Percentiles rank a stretch among this genome's conserved stretches.
These are phyloP conservation scores for Coryphaenoides rupestris DNA, from an alignment of 2,113 vertebrate species.

Conservation along the genomic window DNA sequence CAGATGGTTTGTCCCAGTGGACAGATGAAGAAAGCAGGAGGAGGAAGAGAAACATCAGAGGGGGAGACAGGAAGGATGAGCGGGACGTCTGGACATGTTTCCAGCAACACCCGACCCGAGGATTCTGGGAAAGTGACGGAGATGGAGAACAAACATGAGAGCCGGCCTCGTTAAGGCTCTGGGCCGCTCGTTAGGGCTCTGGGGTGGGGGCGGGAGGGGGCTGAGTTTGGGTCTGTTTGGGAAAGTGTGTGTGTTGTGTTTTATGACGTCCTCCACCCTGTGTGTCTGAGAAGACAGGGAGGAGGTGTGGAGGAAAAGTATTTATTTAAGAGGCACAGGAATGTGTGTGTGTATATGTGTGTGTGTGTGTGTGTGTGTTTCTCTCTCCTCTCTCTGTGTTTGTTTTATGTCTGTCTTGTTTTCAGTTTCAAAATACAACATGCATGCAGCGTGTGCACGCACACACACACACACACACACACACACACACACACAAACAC, in stretches of 20 bases:
- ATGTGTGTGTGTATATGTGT: conserved; percentile 17
- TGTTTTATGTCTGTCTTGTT: neutral
- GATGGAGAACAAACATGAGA: too few relatives aligned
- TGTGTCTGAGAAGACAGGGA: conserved; percentile 37
- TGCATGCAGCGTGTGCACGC: neutral
- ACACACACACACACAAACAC: conserved; percentile 6
- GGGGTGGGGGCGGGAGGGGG: neutral
- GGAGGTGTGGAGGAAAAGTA: conserved; percentile 65
- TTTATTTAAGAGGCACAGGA: conserved; percentile 55
- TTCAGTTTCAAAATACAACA: neutral
- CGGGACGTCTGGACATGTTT: neutral
- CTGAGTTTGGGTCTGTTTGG: conserved; percentile 15
- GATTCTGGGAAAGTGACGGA: neutral
- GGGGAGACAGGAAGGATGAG: neutral
- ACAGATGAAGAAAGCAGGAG: neutral
- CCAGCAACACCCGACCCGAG: neutral
- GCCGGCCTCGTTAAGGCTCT: too few relatives aligned
- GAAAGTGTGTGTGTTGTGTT: conserved; percentile 43
- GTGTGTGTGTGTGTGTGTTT: neutral
- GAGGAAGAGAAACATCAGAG: neutral
- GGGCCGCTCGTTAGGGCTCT: neutral
- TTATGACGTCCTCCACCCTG: conserved; percentile 27
- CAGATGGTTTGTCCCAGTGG: too few relatives aligned
- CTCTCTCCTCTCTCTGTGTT: neutral
- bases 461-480: neutral